Evolutionary conservation across 2,797 vertebrate species (phyloP).

Genomic region (Galago senegalensis): DNA sequence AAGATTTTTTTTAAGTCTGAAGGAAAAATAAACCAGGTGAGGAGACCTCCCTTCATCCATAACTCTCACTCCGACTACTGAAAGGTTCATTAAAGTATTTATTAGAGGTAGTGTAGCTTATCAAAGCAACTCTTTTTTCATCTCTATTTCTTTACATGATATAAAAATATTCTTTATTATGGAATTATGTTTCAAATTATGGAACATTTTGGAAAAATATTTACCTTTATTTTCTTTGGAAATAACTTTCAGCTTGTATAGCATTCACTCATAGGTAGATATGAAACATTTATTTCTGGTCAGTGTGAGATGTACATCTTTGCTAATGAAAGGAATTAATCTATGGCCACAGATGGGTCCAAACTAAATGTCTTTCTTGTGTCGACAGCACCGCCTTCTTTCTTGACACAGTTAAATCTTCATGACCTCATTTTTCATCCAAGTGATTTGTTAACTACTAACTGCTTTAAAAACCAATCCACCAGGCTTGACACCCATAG

Average conservation of each 20-base stretch:
- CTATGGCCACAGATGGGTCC: constrained; percentile 78
- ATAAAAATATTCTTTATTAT: constrained; percentile 48
- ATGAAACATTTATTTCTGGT: constrained; percentile 75
- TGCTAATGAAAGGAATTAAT: constrained; percentile 83
- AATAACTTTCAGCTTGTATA: constrained; percentile 40
- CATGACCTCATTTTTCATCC: constrained; percentile 81
- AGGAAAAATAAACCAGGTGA: background rate
- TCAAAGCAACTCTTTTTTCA: constrained; percentile 14
- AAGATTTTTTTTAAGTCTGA: background rate
- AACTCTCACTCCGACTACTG: background rate
- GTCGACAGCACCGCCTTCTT: constrained; percentile 75
- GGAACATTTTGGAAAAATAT: constrained; percentile 20
- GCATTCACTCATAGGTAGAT: constrained; percentile 44
- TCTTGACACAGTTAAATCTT: constrained; percentile 79
- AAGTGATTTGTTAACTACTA: constrained; percentile 76
- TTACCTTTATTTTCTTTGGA: constrained; percentile 35
- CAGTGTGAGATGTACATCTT: constrained; percentile 76
- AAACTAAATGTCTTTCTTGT: constrained; percentile 71
- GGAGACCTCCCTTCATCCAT: background rate
- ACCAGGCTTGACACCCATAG: background rate
- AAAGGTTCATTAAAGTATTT: background rate
- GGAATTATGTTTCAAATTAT: background rate
- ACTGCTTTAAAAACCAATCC: constrained; percentile 68
- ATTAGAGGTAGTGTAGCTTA: background rate
- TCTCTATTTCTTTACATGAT: background rate